Conservation (phyloP, 1,140 invertebrate genomes). For the Macrobrachium nipponense region DNA sequence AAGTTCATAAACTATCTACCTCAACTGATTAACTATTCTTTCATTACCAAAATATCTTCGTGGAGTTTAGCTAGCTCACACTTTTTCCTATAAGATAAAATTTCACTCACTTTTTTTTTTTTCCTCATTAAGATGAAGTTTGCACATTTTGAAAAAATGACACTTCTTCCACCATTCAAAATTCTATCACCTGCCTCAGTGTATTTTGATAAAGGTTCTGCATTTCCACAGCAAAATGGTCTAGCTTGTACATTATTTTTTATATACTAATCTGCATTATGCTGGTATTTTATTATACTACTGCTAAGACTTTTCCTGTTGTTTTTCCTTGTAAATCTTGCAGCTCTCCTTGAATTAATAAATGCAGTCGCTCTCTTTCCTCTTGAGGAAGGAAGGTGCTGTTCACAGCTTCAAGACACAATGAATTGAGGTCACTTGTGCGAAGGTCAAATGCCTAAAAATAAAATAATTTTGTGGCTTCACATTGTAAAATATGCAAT, state of each 20-base stretch:
- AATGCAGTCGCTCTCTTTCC: slow-evolving; percentile 69
- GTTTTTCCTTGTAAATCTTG: background rate
- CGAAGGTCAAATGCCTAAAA: slow-evolving; percentile 72
- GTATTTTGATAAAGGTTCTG: too few species aligned
- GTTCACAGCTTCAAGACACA: slow-evolving; percentile 71
- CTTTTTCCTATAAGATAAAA: too few species aligned
- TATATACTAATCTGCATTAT: background rate
- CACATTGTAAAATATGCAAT: background rate
- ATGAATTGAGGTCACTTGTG: slow-evolving; percentile 72
- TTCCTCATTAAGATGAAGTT: too few species aligned
- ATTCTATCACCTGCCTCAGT: too few species aligned
- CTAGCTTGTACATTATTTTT: background rate
- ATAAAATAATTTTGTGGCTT: background rate
- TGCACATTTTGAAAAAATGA: too few species aligned
- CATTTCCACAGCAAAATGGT: too few species aligned
- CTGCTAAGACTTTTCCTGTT: background rate
- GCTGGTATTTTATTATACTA: background rate
- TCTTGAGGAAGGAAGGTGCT: slow-evolving; percentile 71
- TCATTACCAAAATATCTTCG: too few species aligned
- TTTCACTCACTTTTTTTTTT: too few species aligned
- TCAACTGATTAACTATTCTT: too few species aligned
- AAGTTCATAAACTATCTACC: too few species aligned
- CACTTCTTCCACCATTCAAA: too few species aligned
- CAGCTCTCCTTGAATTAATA: slow-evolving; percentile 16
- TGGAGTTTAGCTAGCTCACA: too few species aligned